Evolutionary conservation across 2,113 vertebrate genomes (phyloP).

Genomic region (Cervus canadensis): DNA sequence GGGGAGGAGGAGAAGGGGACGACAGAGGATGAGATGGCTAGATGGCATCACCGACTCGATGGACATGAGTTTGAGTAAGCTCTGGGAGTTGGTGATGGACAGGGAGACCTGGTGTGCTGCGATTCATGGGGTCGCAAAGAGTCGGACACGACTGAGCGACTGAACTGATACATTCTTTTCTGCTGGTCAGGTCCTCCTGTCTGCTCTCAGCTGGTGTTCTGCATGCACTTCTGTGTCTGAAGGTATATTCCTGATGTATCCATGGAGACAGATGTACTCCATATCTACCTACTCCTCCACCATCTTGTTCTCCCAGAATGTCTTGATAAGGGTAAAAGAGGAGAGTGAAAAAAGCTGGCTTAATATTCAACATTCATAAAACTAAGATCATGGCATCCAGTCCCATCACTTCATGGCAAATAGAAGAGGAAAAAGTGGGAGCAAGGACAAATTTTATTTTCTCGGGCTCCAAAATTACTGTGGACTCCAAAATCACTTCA

Average conservation of each 20-base stretch:
- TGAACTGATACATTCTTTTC: neutral
- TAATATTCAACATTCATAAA: neutral
- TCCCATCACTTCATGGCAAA: neutral
- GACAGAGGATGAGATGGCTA: too few relatives aligned
- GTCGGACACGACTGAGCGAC: too few relatives aligned
- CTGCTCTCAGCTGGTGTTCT: neutral
- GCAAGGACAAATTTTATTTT: neutral
- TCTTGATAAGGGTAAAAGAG: neutral
- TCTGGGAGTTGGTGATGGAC: too few relatives aligned
- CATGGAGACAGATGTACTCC: neutral
- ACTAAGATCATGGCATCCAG: neutral
- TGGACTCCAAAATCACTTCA: neutral
- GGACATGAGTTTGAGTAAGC: too few relatives aligned
- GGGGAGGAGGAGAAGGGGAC: too few relatives aligned
- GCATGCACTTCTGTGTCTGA: neutral
- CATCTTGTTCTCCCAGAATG: neutral
- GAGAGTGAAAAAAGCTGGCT: neutral
- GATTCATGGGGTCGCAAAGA: too few relatives aligned
- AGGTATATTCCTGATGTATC: neutral
- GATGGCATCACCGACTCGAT: too few relatives aligned
- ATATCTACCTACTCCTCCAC: rapidly evolving
- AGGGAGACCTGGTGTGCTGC: too few relatives aligned
- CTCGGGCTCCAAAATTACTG: neutral
- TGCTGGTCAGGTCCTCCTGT: neutral
- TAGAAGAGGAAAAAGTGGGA: neutral